Evolutionary conservation across 2,888 invertebrate genomes (phyloP).

Genomic region (Drosophila rellima): DNA sequence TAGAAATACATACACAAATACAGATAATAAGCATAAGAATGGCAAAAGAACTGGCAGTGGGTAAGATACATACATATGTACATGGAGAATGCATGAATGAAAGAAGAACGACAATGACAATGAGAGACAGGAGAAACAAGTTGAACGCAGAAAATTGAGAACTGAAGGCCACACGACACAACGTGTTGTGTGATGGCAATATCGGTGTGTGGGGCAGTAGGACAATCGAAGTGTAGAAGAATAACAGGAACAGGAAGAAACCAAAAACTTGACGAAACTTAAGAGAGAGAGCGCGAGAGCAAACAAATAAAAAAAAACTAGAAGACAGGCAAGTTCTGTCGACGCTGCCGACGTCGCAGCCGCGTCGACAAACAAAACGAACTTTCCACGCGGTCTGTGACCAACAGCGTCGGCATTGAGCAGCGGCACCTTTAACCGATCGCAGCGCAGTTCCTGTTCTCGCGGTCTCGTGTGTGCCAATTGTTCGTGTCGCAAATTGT

Average conservation of each 20-base stretch:
- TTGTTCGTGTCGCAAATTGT: conserved; percentile 17
- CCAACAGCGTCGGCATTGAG: conserved; percentile 79
- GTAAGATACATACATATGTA: conserved; percentile 13
- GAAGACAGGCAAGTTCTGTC: conserved; percentile 50
- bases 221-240: conserved; percentile 63
- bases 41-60: conserved; percentile 25
- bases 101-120: conserved; percentile 38
- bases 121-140: conserved; percentile 32
- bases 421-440: conserved; percentile 83
- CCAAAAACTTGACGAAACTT: conserved; percentile 70
- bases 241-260: conserved; percentile 76
- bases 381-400: conserved; percentile 80
- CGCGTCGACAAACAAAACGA: conserved; percentile 50
- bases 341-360: conserved; percentile 22
- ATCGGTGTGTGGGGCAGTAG: conserved; percentile 74
- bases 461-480: conserved; percentile 9
- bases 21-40: conserved; percentile 46
- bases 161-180: conserved; percentile 55
- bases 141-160: conserved; percentile 27
- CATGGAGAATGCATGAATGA: conserved; percentile 54
- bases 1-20: conserved; percentile 37
- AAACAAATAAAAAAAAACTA: conserved; percentile 22
- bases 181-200: conserved; percentile 30
- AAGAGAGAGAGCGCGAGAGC: conserved; percentile 18
- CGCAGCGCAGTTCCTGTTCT: conserved; percentile 56